These are phyloP conservation scores for Chaenocephalus aceratus DNA, from an alignment of 2,113 vertebrate genomes.

Conservation along the genomic window DNA sequence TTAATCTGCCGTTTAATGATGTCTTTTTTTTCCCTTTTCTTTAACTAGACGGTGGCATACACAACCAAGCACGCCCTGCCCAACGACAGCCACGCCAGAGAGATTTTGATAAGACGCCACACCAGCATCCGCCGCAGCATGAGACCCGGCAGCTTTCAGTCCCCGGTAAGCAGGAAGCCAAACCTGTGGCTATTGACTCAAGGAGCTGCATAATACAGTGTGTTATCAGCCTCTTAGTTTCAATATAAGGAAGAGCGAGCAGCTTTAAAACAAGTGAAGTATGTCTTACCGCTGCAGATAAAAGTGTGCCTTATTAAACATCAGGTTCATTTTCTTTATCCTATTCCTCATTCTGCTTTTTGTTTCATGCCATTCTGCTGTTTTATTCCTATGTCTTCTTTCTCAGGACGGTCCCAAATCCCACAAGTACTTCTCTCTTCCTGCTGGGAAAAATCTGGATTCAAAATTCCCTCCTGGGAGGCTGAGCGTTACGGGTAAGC, in stretches of 20 bases:
- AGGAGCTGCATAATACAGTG: too few relatives aligned
- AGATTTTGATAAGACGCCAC: slow-evolving; percentile 94
- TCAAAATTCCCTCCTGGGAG: slow-evolving; percentile 59
- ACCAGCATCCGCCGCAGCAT: slow-evolving; percentile 91
- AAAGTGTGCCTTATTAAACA: neutral
- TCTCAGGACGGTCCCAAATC: slow-evolving; percentile 63
- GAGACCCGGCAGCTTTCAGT: slow-evolving; percentile 86
- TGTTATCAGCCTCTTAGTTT: neutral
- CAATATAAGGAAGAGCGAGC: neutral
- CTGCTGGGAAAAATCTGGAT: slow-evolving; percentile 75
- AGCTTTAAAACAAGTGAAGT: neutral
- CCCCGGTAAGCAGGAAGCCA: slow-evolving; percentile 76
- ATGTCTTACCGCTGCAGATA: neutral
- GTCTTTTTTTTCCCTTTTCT: neutral
- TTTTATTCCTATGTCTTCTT: neutral
- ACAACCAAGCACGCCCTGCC: slow-evolving; percentile 90
- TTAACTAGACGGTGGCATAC: slow-evolving; percentile 89
- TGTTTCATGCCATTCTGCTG: neutral
- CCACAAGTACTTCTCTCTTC: slow-evolving; percentile 83
- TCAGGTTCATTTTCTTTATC: neutral
- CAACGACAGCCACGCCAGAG: slow-evolving; percentile 88
- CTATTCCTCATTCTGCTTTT: neutral
- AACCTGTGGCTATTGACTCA: neutral
- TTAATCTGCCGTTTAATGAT: neutral
- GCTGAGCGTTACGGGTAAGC: slow-evolving; percentile 57